These are phyloP conservation scores for Amblyraja radiata DNA, from an alignment of 2,797 vertebrate genomes.

Conservation along the genomic window DNA sequence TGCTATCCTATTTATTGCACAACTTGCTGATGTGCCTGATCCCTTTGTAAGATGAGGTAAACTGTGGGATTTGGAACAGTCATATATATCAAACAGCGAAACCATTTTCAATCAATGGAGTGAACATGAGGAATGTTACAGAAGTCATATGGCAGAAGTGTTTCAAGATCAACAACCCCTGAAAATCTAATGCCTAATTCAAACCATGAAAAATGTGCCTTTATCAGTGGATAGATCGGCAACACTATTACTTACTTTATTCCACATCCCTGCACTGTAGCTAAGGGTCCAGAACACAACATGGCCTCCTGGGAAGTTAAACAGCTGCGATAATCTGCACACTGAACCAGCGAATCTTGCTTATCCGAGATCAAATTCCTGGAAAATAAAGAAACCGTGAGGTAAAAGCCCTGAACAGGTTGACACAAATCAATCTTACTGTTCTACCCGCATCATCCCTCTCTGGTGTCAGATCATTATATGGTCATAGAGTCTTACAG, in stretches of 20 bases:
- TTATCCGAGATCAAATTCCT: slow-evolving; percentile 93
- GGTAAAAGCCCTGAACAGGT: not conserved
- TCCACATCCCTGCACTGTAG: slow-evolving; percentile 84
- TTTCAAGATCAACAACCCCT: not conserved
- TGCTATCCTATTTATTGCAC: not conserved
- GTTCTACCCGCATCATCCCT: not conserved
- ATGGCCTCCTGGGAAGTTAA: slow-evolving; percentile 77
- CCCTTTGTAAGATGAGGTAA: not conserved
- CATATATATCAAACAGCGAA: not conserved
- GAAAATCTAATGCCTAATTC: not conserved
- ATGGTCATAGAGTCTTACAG: not conserved
- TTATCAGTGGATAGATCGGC: not conserved
- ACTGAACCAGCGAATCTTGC: slow-evolving; percentile 83
- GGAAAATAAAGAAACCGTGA: slow-evolving; percentile 36
- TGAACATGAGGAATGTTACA: not conserved
- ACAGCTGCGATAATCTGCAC: slow-evolving; percentile 90
- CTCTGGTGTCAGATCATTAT: not conserved
- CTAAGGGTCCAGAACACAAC: slow-evolving; percentile 80
- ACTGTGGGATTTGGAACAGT: not conserved
- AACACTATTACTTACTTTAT: slow-evolving; percentile 66
- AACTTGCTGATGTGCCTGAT: not conserved
- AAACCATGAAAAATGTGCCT: not conserved
- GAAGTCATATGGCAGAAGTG: not conserved
- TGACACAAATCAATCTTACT: not conserved
- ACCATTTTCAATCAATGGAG: not conserved